These are phyloP conservation scores for Drosophila mojavensis DNA, from an alignment of 1,140 invertebrate genomes.

Conservation along the genomic window DNA sequence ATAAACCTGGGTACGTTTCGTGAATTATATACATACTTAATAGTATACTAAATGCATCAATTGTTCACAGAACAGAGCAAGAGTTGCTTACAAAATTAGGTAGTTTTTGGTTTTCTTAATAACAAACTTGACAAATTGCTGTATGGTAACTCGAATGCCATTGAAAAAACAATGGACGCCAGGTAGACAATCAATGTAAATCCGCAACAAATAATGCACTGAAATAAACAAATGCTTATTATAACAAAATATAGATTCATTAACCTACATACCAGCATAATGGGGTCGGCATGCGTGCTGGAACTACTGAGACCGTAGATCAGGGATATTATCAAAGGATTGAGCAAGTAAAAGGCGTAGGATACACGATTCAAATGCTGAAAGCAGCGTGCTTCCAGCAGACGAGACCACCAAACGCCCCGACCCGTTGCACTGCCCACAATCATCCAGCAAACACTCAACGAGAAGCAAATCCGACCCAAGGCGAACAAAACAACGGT, in stretches of 20 bases:
- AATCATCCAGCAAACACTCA: constrained; percentile 79
- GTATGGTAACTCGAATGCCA: constrained; percentile 81
- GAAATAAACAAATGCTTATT: constrained; percentile 23
- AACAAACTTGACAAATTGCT: constrained; percentile 76
- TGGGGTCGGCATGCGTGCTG: constrained; percentile 74
- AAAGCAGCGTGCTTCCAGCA: constrained; percentile 71
- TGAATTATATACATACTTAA: constrained; percentile 32
- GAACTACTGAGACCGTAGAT: constrained; percentile 66
- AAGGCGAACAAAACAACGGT: constrained; percentile 66
- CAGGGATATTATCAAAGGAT: constrained; percentile 76
- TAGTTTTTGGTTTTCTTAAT: constrained; percentile 56
- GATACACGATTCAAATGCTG: constrained; percentile 80
- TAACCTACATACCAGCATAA: constrained; percentile 67
- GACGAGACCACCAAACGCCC: constrained; percentile 75
- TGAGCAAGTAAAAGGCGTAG: constrained; percentile 80
- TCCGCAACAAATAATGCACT: constrained; percentile 69
- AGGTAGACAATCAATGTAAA: constrained; percentile 77
- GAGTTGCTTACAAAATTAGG: constrained; percentile 62
- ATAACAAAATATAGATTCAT: neutral
- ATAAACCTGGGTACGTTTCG: constrained; percentile 36
- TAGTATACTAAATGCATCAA: constrained; percentile 33
- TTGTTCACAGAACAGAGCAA: constrained; percentile 35
- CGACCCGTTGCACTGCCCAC: constrained; percentile 72
- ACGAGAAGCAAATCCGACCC: constrained; percentile 64
- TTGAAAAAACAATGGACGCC: constrained; percentile 70